Evolutionary conservation across 2,797 vertebrate genomes (phyloP), one percentile per base, ranked within the genome.

Genomic region (Chiloscyllium punctatum): DNA sequence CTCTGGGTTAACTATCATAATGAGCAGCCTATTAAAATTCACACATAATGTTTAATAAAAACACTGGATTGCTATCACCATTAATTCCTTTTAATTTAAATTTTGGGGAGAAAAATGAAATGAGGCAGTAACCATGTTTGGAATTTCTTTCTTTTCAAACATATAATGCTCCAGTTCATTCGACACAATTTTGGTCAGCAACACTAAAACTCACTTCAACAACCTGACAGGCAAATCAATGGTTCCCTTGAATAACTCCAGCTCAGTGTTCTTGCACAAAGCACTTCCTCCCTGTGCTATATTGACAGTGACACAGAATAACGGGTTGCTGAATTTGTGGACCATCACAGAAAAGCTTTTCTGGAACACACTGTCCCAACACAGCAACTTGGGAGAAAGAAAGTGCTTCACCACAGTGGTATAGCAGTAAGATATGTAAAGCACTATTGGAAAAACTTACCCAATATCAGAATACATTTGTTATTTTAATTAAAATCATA

Each of bases 251-350:
- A 77, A 30, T 77, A 48, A 77, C 5, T 53, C 69, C 69, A 30
- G 48, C 16, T 33, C 42, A 30, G 33, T 74, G 94, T 57, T 27
- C 37, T 77, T 77, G 71, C 71, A 94, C 91, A 94, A 72, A 94
- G 91, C 91, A 53, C 48, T 95, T 95, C 94, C 71, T 18, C 94
- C 71, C 27, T 95, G 71, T n/a, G 71, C 71, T 95, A 74, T 48
- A 48, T 77, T 72, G 71, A 95, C 94, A 74, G 72, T 27, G 27
- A 53, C 48, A 95, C 71, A 53, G 48, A 95, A 95, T 71, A 95
- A 57, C 77, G 71, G 42, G 69, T 77, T 95, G 27, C 71, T 95
- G 94, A 72, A 51, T 51, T 72, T n/a, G 37, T 15, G 27, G 69
- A 74, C 53, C 48, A 74, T 95, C 11, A 74, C 27, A 95, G n/a